These are phyloP conservation scores for Malthinus seriepunctatus DNA, from an alignment of 2,888 invertebrate genomes.

Conservation along the genomic window DNA sequence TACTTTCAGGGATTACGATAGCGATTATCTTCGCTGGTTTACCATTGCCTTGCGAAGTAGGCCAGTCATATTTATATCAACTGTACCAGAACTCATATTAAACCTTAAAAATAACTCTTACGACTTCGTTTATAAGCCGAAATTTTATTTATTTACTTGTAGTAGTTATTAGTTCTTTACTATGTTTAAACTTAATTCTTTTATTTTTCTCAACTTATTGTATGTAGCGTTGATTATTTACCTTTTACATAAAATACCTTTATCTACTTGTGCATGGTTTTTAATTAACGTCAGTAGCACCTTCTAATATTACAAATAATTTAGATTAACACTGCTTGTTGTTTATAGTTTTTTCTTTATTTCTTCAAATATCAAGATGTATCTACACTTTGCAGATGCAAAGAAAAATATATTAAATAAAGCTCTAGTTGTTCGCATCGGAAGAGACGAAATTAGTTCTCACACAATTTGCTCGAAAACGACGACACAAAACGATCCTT, in stretches of 20 bases:
- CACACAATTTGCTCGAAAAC: slow-evolving; percentile 52
- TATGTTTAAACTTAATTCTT: too few relatives aligned
- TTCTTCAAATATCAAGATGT: slow-evolving; percentile 13
- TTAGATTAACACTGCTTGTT: slow-evolving; percentile 25
- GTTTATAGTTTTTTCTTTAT: slow-evolving; percentile 14
- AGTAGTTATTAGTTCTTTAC: too few relatives aligned
- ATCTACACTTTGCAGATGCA: slow-evolving; percentile 45
- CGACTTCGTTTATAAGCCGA: too few relatives aligned
- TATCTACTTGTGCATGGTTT: slow-evolving; percentile 42
- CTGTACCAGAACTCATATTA: too few relatives aligned
- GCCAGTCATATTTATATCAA: too few relatives aligned
- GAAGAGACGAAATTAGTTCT: slow-evolving; percentile 47
- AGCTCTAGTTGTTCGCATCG: slow-evolving; percentile 54
- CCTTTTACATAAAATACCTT: slow-evolving; percentile 32
- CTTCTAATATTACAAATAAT: slow-evolving; percentile 8
- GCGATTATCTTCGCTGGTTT: too few relatives aligned
- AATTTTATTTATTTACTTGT: too few relatives aligned
- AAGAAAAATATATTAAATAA: slow-evolving; percentile 51
- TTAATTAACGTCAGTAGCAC: slow-evolving; percentile 28
- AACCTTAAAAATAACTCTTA: too few relatives aligned
- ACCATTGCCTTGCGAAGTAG: too few relatives aligned
- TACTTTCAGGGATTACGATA: too few relatives aligned
- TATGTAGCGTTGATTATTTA: too few relatives aligned
- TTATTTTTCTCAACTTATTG: too few relatives aligned
- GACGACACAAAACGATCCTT: slow-evolving; percentile 43